Conservation (phyloP, 1,140 invertebrate genomes). For the Mactra quadrangularis region DNA sequence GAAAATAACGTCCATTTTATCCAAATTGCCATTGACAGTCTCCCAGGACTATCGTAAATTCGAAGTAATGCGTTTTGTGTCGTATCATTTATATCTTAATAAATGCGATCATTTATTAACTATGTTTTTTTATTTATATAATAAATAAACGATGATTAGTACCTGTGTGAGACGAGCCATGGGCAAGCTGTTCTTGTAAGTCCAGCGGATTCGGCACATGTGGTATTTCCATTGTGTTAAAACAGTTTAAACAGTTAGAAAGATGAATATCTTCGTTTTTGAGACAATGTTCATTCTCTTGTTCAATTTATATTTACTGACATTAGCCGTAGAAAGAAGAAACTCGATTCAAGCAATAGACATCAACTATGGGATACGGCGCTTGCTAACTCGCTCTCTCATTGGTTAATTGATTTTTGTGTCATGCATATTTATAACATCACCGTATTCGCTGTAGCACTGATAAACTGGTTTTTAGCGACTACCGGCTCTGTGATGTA, state of each 20-base stretch:
- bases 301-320: conserved; percentile 60
- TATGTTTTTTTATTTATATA: conserved; percentile 20
- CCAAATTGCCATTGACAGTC: conserved; percentile 13
- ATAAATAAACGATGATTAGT: conserved; percentile 38
- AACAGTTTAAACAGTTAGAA: conserved; percentile 8
- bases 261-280: conserved; percentile 27
- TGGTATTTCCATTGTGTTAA: conserved; percentile 9
- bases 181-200: conserved; percentile 25
- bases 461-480: conserved; percentile 45
- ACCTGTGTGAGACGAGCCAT: conserved; percentile 27
- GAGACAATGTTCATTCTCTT: conserved; percentile 36
- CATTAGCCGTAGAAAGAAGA: conserved; percentile 37
- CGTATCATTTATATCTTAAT: conserved; percentile 15
- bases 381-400: background rate
- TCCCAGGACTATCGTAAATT: conserved; percentile 15
- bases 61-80: conserved; percentile 33
- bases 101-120: conserved; percentile 20
- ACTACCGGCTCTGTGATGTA: background rate
- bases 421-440: conserved; percentile 53
- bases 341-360: background rate
- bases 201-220: conserved; percentile 27
- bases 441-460: background rate
- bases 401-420: conserved; percentile 41
- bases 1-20: background rate
- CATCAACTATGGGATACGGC: background rate